Conservation (phyloP, 2,797 vertebrate species). For the Spea hammondii region DNA sequence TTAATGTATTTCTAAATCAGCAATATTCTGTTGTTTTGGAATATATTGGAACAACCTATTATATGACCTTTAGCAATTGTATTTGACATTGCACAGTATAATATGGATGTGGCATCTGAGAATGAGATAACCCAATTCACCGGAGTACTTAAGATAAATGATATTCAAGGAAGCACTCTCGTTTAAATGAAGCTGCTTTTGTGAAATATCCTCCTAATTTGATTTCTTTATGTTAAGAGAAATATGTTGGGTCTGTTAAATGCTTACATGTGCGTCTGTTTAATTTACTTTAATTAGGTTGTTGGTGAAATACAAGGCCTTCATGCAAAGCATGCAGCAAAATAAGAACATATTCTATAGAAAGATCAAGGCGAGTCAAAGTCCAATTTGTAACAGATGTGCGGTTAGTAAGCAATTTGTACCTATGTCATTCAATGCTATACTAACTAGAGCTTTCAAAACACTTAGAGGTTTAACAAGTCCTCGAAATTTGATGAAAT, state of each 20-base stretch:
- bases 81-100: no score
- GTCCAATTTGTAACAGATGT: slow-evolving; percentile 26
- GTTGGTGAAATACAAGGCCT: slow-evolving; percentile 29
- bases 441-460: neutral
- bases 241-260: slow-evolving; percentile 34
- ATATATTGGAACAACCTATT: no score
- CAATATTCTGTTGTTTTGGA: no score
- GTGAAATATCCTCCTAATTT: slow-evolving; percentile 20
- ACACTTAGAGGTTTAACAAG: slow-evolving; percentile 7
- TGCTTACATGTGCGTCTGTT: slow-evolving; percentile 29
- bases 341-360: slow-evolving; percentile 20
- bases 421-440: slow-evolving; percentile 1
- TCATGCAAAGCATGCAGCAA: slow-evolving; percentile 10
- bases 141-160: no score
- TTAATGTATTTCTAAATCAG: no score
- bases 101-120: no score
- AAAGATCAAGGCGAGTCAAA: slow-evolving; percentile 13
- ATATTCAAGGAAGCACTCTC: slow-evolving; percentile 8
- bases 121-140: no score
- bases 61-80: no score
- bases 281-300: slow-evolving; percentile 32
- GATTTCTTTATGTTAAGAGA: slow-evolving; percentile 22
- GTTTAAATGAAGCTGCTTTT: neutral
- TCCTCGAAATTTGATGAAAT: neutral
- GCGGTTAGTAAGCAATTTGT: neutral